Evolutionary conservation across 2,113 vertebrate species (phyloP).

Genomic region (Rhynchomys soricoides): DNA sequence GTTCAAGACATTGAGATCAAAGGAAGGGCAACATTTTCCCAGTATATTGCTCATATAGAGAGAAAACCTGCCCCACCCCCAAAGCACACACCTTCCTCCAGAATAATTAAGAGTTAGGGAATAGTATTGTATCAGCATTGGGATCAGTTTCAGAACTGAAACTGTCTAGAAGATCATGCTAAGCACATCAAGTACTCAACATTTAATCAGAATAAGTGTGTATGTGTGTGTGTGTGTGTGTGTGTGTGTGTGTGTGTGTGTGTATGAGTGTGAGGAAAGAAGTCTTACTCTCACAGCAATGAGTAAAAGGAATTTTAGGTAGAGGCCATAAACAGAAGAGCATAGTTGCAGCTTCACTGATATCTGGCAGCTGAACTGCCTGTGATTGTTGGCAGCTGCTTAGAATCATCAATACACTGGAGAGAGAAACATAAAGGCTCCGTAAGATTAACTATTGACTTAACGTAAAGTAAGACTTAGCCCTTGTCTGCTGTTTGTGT

Average conservation of each 20-base stretch:
- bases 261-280: neutral
- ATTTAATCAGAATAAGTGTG: neutral
- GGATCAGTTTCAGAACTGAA: neutral
- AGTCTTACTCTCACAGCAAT: too few species aligned
- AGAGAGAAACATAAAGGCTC: neutral
- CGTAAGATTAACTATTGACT: neutral
- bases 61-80: neutral
- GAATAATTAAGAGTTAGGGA: neutral
- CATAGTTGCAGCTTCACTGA: neutral
- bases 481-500: neutral
- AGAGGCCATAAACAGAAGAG: neutral
- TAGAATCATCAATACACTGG: neutral
- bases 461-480: neutral
- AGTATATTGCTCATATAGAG: neutral
- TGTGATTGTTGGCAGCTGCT: neutral
- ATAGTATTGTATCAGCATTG: neutral
- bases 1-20: neutral
- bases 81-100: neutral
- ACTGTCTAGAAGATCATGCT: neutral
- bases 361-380: neutral
- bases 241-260: too few species aligned
- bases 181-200: neutral
- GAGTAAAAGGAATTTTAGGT: neutral
- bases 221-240: too few species aligned
- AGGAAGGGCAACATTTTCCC: neutral